Conservation (phyloP, 2,888 invertebrate genomes). For the Tachina grossa region DNA sequence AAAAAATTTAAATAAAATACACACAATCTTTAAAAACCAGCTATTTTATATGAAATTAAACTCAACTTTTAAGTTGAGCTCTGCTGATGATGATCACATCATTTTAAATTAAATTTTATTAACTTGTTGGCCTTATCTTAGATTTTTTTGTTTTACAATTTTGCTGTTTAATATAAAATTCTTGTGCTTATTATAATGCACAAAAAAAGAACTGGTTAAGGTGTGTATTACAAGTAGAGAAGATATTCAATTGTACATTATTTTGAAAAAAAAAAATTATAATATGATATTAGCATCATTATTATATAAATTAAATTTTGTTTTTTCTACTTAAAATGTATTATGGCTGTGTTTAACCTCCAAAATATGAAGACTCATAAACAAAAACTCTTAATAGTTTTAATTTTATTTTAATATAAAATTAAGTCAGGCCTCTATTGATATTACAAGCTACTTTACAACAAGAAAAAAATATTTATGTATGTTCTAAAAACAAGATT, state of each 20-base stretch:
- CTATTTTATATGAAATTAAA: no score
- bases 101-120: constrained; percentile 71
- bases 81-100: constrained; percentile 55
- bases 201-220: constrained; percentile 60
- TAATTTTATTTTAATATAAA: background rate
- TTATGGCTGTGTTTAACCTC: background rate
- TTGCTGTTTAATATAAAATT: constrained; percentile 38
- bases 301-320: background rate
- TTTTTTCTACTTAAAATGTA: background rate
- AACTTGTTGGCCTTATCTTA: constrained; percentile 72
- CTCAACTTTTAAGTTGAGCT: constrained; percentile 19
- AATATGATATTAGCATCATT: constrained; percentile 2
- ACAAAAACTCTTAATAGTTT: background rate
- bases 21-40: background rate
- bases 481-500: constrained; percentile 2
- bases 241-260: background rate
- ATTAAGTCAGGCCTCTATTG: background rate
- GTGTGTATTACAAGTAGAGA: constrained; percentile 49
- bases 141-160: constrained; percentile 46
- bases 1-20: constrained; percentile 1
- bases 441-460: background rate
- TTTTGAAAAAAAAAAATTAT: constrained; percentile 5
- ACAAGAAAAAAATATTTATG: background rate
- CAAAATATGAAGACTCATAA: background rate
- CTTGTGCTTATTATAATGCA: constrained; percentile 49